These are phyloP conservation scores for Ceratosolen fusciceps DNA, from an alignment of 1,140 invertebrate species.

Conservation along the genomic window DNA sequence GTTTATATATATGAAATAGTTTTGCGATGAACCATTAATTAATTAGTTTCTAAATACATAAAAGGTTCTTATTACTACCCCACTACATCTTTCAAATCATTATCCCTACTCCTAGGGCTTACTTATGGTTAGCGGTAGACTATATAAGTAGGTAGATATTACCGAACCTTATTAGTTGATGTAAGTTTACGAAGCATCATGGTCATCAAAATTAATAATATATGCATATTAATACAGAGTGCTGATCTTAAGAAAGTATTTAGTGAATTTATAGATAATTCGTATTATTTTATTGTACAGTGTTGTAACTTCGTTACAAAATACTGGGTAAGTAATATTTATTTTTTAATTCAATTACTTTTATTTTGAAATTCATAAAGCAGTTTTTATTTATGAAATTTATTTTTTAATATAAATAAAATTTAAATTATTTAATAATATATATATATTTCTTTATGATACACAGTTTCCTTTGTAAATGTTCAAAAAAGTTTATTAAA, in stretches of 20 bases:
- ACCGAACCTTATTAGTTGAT: not conserved
- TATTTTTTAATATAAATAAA: too few species aligned
- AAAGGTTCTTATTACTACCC: not conserved
- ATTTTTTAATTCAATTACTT: not conserved
- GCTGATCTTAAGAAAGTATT: not conserved
- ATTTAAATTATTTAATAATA: not conserved
- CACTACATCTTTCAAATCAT: not conserved
- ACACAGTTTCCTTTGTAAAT: too few species aligned
- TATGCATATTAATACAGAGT: not conserved
- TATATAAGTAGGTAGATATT: not conserved
- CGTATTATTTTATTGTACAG: not conserved
- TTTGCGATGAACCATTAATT: conserved; percentile 3
- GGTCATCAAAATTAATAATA: not conserved
- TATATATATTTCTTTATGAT: too few species aligned
- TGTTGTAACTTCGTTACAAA: not conserved
- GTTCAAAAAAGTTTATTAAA: too few species aligned
- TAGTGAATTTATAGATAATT: not conserved
- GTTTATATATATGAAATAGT: not conserved
- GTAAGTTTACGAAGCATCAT: not conserved
- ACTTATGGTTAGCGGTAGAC: conserved; percentile 16
- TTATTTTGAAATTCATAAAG: too few species aligned
- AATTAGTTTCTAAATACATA: not conserved
- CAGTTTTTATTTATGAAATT: too few species aligned
- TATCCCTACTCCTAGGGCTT: conserved; percentile 14
- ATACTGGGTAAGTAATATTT: not conserved